phyloP scores from a whole-genome alignment of 2,113 vertebrate species.

The Gorilla gorilla region DNA sequence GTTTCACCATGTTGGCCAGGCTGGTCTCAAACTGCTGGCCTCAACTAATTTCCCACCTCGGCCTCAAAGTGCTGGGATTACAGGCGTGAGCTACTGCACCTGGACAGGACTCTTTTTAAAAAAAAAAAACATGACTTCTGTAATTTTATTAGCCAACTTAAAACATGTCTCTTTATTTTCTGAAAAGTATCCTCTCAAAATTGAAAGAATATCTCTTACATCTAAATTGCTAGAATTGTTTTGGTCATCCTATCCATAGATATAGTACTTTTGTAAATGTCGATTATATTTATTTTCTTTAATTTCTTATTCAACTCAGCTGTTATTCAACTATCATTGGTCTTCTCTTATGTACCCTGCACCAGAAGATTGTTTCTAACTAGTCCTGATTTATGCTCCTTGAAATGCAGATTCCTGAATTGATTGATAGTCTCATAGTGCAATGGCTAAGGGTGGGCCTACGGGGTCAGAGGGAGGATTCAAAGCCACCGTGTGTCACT shows the following conservation, averaged over 20 bases:
- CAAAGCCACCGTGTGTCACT: neutral
- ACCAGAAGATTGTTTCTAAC: neutral
- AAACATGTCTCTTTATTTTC: neutral
- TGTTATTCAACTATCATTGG: neutral
- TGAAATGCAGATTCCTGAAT: neutral
- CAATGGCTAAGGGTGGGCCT: neutral
- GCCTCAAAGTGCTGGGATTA: no score
- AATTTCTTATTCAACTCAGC: neutral
- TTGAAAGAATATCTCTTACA: neutral
- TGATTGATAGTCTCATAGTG: neutral
- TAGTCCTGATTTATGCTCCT: neutral
- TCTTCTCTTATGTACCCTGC: neutral
- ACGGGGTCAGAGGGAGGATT: neutral
- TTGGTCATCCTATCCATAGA: neutral
- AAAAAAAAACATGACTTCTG: neutral
- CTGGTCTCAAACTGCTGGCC: no score
- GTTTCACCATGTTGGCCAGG: no score
- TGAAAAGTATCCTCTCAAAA: neutral
- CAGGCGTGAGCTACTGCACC: no score
- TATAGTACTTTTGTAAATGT: neutral
- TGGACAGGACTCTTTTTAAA: neutral
- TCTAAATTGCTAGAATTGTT: neutral
- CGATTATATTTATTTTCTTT: neutral
- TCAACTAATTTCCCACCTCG: no score
- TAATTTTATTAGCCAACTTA: neutral